Conservation (phyloP, 1,140 invertebrate species). For the Drosophila micromelanica region DNA sequence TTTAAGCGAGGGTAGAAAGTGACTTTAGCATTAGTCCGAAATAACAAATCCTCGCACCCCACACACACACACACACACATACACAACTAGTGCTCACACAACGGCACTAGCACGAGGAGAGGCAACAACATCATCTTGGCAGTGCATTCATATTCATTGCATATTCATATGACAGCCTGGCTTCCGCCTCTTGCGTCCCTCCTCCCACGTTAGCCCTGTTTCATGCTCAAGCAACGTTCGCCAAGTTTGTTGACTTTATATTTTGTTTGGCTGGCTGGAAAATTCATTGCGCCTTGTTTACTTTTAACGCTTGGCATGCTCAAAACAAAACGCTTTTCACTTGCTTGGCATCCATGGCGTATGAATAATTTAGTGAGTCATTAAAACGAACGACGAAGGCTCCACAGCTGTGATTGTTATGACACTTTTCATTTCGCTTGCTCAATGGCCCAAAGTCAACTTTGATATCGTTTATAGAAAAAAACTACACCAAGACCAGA, state of each 20-base stretch:
- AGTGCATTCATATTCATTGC: slow-evolving; percentile 77
- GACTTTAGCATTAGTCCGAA: slow-evolving; percentile 64
- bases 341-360: slow-evolving; percentile 70
- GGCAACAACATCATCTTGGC: slow-evolving; percentile 68
- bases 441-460: slow-evolving; percentile 41
- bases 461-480: slow-evolving; percentile 34
- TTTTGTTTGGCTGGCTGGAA: slow-evolving; percentile 79
- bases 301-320: slow-evolving; percentile 79
- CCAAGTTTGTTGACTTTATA: slow-evolving; percentile 82
- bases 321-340: slow-evolving; percentile 79
- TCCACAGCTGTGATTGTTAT: slow-evolving; percentile 65
- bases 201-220: slow-evolving; percentile 10
- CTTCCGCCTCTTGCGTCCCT: slow-evolving; percentile 2
- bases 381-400: slow-evolving; percentile 55
- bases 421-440: slow-evolving; percentile 77
- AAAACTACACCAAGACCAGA: neutral
- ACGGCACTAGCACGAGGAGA: slow-evolving; percentile 32
- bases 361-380: slow-evolving; percentile 83
- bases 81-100: slow-evolving; percentile 3
- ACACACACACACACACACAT: neutral
- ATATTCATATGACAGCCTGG: slow-evolving; percentile 67
- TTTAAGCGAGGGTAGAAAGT: slow-evolving; percentile 80
- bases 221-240: slow-evolving; percentile 19
- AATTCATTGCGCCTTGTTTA: slow-evolving; percentile 74
- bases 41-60: slow-evolving; percentile 38